Evolutionary conservation across 2,113 vertebrate species (phyloP).

Genomic region (Forbesichthys papilliferus): DNA sequence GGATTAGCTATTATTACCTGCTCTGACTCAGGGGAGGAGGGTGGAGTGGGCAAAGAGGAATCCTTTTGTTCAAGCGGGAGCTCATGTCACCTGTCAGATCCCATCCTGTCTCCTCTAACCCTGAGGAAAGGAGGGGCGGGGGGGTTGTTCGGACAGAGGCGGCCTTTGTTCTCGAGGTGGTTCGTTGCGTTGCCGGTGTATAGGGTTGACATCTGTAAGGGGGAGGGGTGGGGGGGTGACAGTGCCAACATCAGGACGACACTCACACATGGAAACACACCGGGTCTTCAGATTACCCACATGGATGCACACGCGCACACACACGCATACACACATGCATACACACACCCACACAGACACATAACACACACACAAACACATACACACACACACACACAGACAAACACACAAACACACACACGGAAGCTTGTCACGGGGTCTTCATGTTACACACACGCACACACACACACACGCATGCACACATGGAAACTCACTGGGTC

Average conservation of each 20-base stretch:
- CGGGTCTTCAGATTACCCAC: too few species aligned
- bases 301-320: constrained; percentile 6
- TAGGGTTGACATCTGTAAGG: neutral
- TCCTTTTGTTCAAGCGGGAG: constrained; percentile 47
- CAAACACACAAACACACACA: too few species aligned
- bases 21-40: constrained; percentile 33
- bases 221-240: neutral
- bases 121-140: constrained; percentile 3
- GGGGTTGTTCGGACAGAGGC: constrained; percentile 35
- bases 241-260: constrained; percentile 17
- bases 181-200: constrained; percentile 47
- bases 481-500: too few species aligned
- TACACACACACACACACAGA: too few species aligned
- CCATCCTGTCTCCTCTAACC: constrained; percentile 45
- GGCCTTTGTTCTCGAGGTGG: constrained; percentile 59
- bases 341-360: too few species aligned
- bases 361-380: too few species aligned
- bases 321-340: too few species aligned
- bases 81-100: constrained; percentile 63
- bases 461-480: too few species aligned
- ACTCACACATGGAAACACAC: constrained; percentile 30
- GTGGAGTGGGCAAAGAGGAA: constrained; percentile 34
- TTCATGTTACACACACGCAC: too few species aligned
- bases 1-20: constrained; percentile 61
- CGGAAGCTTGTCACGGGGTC: too few species aligned